These are phyloP conservation scores for Oophaga pumilio DNA, from an alignment of 2,113 vertebrate genomes.

Conservation along the genomic window DNA sequence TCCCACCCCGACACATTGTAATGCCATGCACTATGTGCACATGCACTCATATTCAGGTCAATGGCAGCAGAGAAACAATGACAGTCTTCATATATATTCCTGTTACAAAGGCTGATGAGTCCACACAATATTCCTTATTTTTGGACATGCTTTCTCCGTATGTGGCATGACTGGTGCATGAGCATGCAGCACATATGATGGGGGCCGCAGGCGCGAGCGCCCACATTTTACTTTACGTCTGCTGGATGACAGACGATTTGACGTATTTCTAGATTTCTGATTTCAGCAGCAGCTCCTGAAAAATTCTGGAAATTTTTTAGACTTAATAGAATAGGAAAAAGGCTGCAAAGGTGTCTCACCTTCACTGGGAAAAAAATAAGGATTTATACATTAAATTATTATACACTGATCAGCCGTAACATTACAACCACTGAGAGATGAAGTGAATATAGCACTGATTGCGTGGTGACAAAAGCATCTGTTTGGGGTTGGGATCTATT, in stretches of 20 bases:
- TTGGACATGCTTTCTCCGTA: not conserved
- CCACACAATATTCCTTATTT: not conserved
- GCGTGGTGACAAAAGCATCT: too few species aligned
- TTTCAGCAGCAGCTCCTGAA: not conserved
- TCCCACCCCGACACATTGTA: not conserved
- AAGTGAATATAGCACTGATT: too few species aligned
- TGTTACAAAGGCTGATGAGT: not conserved
- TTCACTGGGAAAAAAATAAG: too few species aligned
- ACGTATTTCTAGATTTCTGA: not conserved
- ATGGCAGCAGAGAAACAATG: not conserved
- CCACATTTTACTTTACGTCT: not conserved
- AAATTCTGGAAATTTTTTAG: not conserved
- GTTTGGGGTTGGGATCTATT: too few species aligned
- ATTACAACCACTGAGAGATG: too few species aligned
- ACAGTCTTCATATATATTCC: not conserved
- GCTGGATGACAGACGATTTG: not conserved
- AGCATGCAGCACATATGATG: not conserved
- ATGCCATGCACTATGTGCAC: not conserved
- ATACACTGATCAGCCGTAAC: too few species aligned
- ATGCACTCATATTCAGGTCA: not conserved
- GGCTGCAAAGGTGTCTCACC: too few species aligned
- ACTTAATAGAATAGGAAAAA: too few species aligned
- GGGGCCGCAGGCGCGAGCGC: not conserved
- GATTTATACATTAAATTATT: too few species aligned
- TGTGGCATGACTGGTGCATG: not conserved